phyloP scores from a whole-genome alignment of 1,140 invertebrate genomes.

The Drosophila ficusphila region DNA sequence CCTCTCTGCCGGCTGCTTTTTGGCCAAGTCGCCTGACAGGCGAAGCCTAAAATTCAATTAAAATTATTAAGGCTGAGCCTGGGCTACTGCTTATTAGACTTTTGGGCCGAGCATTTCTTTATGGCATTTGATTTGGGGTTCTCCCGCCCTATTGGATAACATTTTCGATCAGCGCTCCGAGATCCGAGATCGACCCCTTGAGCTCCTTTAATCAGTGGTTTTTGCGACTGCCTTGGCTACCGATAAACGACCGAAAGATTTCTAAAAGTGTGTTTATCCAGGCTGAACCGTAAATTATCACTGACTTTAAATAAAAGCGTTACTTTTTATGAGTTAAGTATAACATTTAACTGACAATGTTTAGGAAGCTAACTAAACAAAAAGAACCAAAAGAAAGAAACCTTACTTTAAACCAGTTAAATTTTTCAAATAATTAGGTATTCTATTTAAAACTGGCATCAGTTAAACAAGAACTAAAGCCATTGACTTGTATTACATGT shows the following conservation, averaged over 20 bases:
- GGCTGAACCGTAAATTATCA: slow-evolving; percentile 19
- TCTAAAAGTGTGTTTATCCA: slow-evolving; percentile 16
- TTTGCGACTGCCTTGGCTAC: slow-evolving; percentile 27
- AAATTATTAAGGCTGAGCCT: slow-evolving; percentile 41
- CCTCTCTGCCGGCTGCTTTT: slow-evolving; percentile 11
- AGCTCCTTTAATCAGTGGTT: slow-evolving; percentile 18
- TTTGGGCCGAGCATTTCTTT: slow-evolving; percentile 38
- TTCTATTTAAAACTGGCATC: no score
- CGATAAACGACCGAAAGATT: slow-evolving; percentile 7
- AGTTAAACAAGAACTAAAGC: no score
- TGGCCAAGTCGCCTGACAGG: slow-evolving; percentile 15
- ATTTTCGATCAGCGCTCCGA: slow-evolving; percentile 29
- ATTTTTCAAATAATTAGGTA: no score
- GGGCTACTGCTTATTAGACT: slow-evolving; percentile 51
- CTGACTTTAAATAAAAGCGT: slow-evolving; percentile 17
- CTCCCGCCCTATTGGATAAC: slow-evolving; percentile 15
- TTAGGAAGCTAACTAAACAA: no score
- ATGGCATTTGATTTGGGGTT: slow-evolving; percentile 41
- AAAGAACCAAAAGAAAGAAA: no score
- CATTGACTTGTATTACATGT: no score
- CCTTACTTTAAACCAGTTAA: no score
- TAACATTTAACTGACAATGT: no score
- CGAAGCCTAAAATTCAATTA: slow-evolving; percentile 54
- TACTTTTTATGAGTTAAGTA: not conserved
- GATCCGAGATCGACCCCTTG: slow-evolving; percentile 28